Conservation (phyloP, 2,888 invertebrate genomes). For the Mythimna lalbum region DNA sequence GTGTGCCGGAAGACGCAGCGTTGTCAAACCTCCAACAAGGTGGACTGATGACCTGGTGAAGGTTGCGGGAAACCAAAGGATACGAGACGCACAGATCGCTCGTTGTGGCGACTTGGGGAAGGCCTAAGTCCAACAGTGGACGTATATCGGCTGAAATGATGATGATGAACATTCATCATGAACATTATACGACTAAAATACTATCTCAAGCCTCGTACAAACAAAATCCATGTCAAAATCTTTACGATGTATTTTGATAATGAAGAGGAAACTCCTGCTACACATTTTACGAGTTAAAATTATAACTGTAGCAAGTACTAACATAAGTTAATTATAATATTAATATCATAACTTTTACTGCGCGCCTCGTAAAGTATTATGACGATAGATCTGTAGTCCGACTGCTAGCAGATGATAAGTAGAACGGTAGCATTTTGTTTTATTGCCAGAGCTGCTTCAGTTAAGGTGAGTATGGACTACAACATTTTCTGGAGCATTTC, state of each 20-base stretch:
- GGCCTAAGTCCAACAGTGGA: too few species aligned
- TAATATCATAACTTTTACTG: conserved; percentile 58
- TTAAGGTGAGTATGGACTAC: too few species aligned
- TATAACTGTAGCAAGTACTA: conserved; percentile 34
- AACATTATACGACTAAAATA: neutral
- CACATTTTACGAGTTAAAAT: conserved; percentile 44
- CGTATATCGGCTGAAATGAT: too few species aligned
- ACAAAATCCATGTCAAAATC: conserved; percentile 30
- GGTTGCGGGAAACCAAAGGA: too few species aligned
- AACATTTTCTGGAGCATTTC: too few species aligned
- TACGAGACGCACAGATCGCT: too few species aligned
- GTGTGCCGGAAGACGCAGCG: too few species aligned
- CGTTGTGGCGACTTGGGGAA: too few species aligned
- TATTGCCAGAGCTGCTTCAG: conserved; percentile 22
- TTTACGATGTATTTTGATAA: conserved; percentile 37
- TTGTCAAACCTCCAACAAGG: too few species aligned
- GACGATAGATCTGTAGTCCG: conserved; percentile 52
- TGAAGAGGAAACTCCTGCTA: conserved; percentile 29
- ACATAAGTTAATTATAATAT: conserved; percentile 59
- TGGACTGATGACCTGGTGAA: too few species aligned
- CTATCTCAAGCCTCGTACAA: neutral
- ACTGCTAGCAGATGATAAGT: conserved; percentile 46
- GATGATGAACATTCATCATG: too few species aligned
- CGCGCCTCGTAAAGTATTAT: conserved; percentile 57
- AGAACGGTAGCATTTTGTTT: conserved; percentile 37